Conservation (phyloP, 2,888 invertebrate genomes). For the Metellina segmentata region DNA sequence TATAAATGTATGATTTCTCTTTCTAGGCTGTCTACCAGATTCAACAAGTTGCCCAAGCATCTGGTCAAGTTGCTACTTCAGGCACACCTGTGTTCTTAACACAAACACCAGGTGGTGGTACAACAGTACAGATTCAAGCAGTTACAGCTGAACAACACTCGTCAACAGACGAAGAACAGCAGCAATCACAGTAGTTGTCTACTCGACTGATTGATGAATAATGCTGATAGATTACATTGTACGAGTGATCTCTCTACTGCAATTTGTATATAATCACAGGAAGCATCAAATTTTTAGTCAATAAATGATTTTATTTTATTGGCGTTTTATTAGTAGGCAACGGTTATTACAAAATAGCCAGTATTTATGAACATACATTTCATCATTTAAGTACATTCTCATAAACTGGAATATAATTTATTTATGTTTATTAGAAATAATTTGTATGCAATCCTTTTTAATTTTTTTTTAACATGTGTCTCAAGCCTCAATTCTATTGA, state of each 20-base stretch:
- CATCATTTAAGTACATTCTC: too few relatives aligned
- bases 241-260: background rate
- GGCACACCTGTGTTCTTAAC: constrained; percentile 73
- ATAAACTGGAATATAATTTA: too few relatives aligned
- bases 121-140: constrained; percentile 72
- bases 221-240: background rate
- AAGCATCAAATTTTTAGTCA: constrained; percentile 51
- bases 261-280: constrained; percentile 60
- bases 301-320: constrained; percentile 42
- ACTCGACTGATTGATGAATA: background rate
- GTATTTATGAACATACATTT: too few relatives aligned
- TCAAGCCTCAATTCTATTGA: too few relatives aligned
- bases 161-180: constrained; percentile 70
- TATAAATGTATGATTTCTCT: too few relatives aligned
- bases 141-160: constrained; percentile 63
- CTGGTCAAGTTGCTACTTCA: constrained; percentile 69
- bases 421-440: too few relatives aligned
- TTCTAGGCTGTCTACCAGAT: constrained; percentile 74
- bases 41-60: constrained; percentile 69
- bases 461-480: too few relatives aligned
- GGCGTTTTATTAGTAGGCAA: too few relatives aligned
- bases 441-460: too few relatives aligned
- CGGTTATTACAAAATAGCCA: too few relatives aligned
- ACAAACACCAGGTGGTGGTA: constrained; percentile 57
- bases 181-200: constrained; percentile 29